Evolutionary conservation across 1,140 invertebrate species (phyloP), one percentile per base, ranked within the genome.

Genomic region (Ephestia elutella): DNA sequence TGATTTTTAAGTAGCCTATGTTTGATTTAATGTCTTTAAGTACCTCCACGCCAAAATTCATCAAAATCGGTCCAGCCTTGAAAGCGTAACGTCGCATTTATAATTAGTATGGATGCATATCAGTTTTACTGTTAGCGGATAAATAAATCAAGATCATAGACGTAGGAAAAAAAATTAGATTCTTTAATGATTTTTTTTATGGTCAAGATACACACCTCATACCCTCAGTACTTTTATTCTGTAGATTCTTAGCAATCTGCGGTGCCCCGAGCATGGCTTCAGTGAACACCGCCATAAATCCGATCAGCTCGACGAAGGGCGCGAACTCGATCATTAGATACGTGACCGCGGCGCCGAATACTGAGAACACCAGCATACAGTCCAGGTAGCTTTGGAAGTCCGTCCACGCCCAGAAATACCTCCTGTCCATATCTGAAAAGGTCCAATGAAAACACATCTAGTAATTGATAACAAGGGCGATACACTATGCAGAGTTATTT

Each of bases 381-480:
- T 99, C 95, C 62, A 99, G 74, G 76, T 99, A 99, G 49, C 97
- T 99, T 80, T 95, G 93, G 82, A 99, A 98, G 89, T 99, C 97
- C 60, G 97, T 98, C 98, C 98, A 99, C 78, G 96, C 95, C 98
- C 98, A 99, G 92, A 99, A 99, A 89, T 96, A 95, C 75, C 93
- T 93, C 71, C 91, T 90, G 78, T 97, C 95, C 87, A 97, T 95
- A 92, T 98, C 96, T 97, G 90, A 80, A 89, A 84, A 53, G 69
- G 38, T 2, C 38, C 38, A 44, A 15, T 15, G 38, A 44, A 10
- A n/a, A 44, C 5, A 11, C 25, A 10, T 32, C 1, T 3, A 28
- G 25, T 10, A 32, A 32, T 32, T 32, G 21, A 25, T 25, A 2
- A 7, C 2, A 7, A 3, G 7, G 7, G 7, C 21, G 2, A 7